phyloP scores from a whole-genome alignment of 2,797 vertebrate genomes.

The Dromococcyx pavoninus region DNA sequence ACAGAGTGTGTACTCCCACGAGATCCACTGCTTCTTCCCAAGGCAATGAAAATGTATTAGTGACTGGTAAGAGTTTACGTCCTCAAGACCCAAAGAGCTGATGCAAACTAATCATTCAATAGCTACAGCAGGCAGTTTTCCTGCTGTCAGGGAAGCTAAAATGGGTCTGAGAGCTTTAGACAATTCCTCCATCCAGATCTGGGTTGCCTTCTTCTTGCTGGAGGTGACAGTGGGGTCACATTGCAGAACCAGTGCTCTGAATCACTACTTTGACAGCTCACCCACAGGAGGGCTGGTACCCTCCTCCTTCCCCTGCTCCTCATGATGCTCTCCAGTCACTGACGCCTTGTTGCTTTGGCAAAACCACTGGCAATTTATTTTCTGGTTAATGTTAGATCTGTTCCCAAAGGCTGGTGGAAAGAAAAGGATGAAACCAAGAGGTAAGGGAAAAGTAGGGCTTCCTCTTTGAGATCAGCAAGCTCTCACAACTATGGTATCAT shows the following conservation, averaged over 20 bases:
- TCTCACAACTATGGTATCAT: neutral
- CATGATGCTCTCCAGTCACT: neutral
- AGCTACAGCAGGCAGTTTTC: neutral
- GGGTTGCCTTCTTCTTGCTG: neutral
- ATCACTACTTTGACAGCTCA: neutral
- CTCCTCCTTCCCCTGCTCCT: neutral
- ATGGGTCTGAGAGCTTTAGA: neutral
- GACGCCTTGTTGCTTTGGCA: neutral
- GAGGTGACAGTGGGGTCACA: neutral
- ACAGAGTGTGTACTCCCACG: accelerated
- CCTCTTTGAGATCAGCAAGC: neutral
- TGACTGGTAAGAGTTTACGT: neutral
- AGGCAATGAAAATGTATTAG: neutral
- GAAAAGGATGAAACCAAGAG: neutral
- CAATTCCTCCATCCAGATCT: neutral
- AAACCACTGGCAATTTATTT: neutral
- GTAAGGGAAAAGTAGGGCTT: neutral
- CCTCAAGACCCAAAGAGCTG: neutral
- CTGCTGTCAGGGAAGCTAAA: neutral
- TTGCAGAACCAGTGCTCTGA: neutral
- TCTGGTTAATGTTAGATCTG: neutral
- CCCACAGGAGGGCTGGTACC: neutral
- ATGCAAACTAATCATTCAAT: neutral
- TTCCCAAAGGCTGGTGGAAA: neutral
- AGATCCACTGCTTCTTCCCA: neutral